These are phyloP conservation scores for Gobiocypris rarus DNA, from an alignment of 2,113 vertebrate genomes.

Conservation along the genomic window DNA sequence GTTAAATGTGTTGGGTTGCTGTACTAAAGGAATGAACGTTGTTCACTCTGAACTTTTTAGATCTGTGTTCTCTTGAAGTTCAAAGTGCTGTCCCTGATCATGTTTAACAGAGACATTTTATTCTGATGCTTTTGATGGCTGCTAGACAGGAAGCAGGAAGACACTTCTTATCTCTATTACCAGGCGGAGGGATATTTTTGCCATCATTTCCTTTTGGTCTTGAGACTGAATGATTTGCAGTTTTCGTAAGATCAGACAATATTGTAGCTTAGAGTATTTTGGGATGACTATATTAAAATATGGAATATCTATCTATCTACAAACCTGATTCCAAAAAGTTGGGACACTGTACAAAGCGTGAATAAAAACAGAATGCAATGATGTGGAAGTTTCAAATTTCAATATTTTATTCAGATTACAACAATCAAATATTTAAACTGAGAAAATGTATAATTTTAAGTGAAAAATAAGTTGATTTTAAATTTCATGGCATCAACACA, in stretches of 20 bases:
- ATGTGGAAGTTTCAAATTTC: no score
- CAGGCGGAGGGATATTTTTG: neutral
- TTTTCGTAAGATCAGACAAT: neutral
- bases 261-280: neutral
- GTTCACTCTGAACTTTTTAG: neutral
- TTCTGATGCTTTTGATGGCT: slow-evolving; percentile 6
- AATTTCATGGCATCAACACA: no score
- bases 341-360: no score
- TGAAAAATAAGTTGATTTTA: no score
- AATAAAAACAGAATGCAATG: no score
- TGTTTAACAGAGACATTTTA: neutral
- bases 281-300: neutral
- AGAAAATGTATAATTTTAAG: no score
- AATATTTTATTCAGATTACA: no score
- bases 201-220: neutral
- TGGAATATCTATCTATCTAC: no score
- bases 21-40: neutral
- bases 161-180: neutral
- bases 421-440: no score
- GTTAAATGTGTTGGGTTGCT: slow-evolving; percentile 4
- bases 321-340: no score
- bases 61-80: slow-evolving; percentile 2
- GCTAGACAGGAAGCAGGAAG: slow-evolving; percentile 10
- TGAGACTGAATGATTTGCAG: neutral
- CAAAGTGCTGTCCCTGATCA: slow-evolving; percentile 5